Base-by-base conservation (phyloP, 2,888 invertebrate genomes). In the Neria commutata region DNA sequence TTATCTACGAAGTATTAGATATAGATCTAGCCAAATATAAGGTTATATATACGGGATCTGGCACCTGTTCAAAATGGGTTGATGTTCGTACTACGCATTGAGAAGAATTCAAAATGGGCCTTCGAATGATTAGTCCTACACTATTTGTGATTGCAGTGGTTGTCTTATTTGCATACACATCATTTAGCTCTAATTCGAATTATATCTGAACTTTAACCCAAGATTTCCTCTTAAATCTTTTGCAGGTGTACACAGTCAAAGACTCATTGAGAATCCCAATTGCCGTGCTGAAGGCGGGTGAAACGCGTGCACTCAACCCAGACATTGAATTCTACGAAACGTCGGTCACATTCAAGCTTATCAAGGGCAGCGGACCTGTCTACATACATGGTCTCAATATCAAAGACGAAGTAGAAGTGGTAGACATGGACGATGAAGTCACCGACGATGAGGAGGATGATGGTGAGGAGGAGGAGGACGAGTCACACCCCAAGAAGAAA, bases 271-370 rank as follows among this genome's bases (percentile, higher is more conserved):
- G 91, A 84, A 91, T 92, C 70, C 93, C 93, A 3, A 89, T 93
- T 64, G 92, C 92, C 54, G 87, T 91, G 47, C 83, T 94, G 72
- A 92, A 92, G 83, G 89, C 88, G 29, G 92, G 92, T 4, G 89
- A 90, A 75, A 87, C 87, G 40, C 85, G 89, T 72, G 90, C 90
- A 72, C 89, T 89, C 63, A 88, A 90, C 77, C 86, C 92, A 59
- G 92, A 93, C 80, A 86, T 94, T 64, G 91, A 92, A 77, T 93
- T 93, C 82, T 92, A 92, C 8, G 93, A 93, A 81, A 91, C 92
- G 51, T 92, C 92, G 53, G 92, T 93, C 65, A 91, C 91, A 64
- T 92, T 93, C 79, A 89, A 89, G 71, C 86, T 93, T 61, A 85
- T 89, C 66, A 88, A 89, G 85, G 90, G 90, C 55, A 86, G 85